Evolutionary conservation across 2,888 invertebrate genomes (phyloP).

Genomic region (Lamellibrachia columna): DNA sequence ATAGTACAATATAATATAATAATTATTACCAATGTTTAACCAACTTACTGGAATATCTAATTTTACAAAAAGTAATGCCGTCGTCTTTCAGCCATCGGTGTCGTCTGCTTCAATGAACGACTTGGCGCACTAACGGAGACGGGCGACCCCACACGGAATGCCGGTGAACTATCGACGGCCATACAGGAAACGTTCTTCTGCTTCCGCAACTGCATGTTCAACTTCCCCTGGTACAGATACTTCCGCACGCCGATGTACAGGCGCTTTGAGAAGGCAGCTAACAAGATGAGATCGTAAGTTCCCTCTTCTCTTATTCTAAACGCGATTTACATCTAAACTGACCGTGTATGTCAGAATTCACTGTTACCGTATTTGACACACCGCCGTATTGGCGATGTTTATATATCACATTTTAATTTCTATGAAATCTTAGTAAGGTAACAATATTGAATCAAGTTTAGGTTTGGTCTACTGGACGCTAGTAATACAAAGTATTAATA

Average conservation of each 20-base stretch:
- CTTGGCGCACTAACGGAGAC: conserved; percentile 30
- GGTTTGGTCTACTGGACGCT: no score
- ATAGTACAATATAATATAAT: neutral
- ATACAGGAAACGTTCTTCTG: conserved; percentile 37
- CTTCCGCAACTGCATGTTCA: conserved; percentile 39
- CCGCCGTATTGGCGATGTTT: no score
- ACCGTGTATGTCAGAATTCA: neutral
- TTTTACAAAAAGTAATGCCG: neutral
- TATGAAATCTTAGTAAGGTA: no score
- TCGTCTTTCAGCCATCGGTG: conserved; percentile 34
- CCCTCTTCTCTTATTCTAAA: neutral
- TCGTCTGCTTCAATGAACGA: conserved; percentile 36
- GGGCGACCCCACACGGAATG: conserved; percentile 21
- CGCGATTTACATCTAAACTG: neutral
- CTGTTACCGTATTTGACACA: no score
- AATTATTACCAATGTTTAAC: neutral
- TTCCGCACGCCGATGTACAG: conserved; percentile 38
- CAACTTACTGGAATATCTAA: neutral
- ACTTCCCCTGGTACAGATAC: conserved; percentile 37
- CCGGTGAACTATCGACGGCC: conserved; percentile 26
- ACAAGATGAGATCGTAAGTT: conserved; percentile 35
- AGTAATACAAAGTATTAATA: no score
- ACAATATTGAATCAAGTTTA: no score
- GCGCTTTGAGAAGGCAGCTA: conserved; percentile 35
- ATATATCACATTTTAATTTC: no score